Evolutionary conservation across 2,888 invertebrate species (phyloP).

Genomic region (Drosophila affinis): DNA sequence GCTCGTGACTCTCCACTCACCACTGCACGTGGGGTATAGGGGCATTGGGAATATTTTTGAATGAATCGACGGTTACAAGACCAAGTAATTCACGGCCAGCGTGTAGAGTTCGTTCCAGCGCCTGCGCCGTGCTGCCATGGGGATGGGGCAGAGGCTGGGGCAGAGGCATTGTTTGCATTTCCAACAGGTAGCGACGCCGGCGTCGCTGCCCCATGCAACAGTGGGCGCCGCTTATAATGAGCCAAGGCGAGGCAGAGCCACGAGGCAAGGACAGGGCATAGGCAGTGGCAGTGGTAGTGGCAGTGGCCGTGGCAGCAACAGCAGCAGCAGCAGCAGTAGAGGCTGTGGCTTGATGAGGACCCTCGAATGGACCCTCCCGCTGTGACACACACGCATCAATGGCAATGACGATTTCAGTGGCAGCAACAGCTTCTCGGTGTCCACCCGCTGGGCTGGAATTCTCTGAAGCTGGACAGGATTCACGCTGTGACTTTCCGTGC

Average conservation of each 20-base stretch:
- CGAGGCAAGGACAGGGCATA: neutral
- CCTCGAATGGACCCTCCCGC: neutral
- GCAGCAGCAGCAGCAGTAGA: conserved; percentile 2
- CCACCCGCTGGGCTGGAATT: conserved; percentile 10
- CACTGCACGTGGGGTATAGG: neutral
- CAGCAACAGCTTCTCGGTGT: conserved; percentile 15
- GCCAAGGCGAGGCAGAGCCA: conserved; percentile 27
- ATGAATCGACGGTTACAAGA: conserved; percentile 28
- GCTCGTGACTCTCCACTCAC: neutral
- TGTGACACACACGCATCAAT: conserved; percentile 22
- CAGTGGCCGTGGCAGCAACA: neutral
- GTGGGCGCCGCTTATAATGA: conserved; percentile 71
- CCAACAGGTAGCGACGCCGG: conserved; percentile 71
- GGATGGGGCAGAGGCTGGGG: conserved; percentile 40
- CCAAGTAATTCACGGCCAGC: conserved; percentile 6
- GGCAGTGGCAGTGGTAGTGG: conserved; percentile 29
- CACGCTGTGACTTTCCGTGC: conserved; percentile 55
- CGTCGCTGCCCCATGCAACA: conserved; percentile 67
- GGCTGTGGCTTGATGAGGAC: conserved; percentile 19
- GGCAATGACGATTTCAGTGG: conserved; percentile 17
- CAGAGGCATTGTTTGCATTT: conserved; percentile 65
- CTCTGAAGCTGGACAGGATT: conserved; percentile 39
- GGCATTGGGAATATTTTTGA: conserved; percentile 23
- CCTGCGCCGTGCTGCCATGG: conserved; percentile 42
- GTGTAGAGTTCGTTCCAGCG: conserved; percentile 72